Evolutionary conservation across 2,888 invertebrate species (phyloP).

Genomic region (Leptopilina syphax): DNA sequence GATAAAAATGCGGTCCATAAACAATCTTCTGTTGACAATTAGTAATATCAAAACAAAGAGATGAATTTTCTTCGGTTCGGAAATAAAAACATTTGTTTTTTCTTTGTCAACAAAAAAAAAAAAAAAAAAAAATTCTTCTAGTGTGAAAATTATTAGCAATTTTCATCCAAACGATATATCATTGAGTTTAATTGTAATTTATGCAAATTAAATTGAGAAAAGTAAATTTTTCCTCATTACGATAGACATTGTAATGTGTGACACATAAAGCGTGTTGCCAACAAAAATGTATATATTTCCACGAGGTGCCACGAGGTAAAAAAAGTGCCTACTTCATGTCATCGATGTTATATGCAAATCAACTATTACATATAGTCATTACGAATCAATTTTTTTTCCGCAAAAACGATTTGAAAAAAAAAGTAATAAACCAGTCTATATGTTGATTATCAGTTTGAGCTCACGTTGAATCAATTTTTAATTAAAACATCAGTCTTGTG

Average conservation of each 20-base stretch:
- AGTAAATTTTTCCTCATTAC: neutral
- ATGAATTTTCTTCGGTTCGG: neutral
- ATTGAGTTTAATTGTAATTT: neutral
- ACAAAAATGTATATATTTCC: neutral
- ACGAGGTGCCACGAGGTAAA: neutral
- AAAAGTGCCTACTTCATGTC: constrained; percentile 11
- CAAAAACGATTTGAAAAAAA: neutral
- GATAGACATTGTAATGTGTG: constrained; percentile 23
- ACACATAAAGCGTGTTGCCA: neutral
- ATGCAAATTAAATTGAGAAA: constrained; percentile 1
- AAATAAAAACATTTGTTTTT: neutral
- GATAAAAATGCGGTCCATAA: neutral
- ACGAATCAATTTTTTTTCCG: neutral
- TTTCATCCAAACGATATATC: neutral
- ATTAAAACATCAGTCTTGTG: constrained; percentile 10
- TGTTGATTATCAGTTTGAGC: constrained; percentile 4
- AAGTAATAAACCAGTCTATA: constrained; percentile 5
- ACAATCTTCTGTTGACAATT: constrained; percentile 23
- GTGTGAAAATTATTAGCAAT: too few relatives aligned
- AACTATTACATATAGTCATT: constrained; percentile 15
- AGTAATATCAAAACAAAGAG: neutral
- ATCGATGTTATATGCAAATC: constrained; percentile 20
- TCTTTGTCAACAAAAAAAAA: too few relatives aligned
- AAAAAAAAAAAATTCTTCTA: too few relatives aligned
- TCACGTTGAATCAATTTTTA: constrained; percentile 9